These are phyloP conservation scores for Trypoxylon attenuatum DNA, from an alignment of 2,888 invertebrate genomes.

Conservation along the genomic window DNA sequence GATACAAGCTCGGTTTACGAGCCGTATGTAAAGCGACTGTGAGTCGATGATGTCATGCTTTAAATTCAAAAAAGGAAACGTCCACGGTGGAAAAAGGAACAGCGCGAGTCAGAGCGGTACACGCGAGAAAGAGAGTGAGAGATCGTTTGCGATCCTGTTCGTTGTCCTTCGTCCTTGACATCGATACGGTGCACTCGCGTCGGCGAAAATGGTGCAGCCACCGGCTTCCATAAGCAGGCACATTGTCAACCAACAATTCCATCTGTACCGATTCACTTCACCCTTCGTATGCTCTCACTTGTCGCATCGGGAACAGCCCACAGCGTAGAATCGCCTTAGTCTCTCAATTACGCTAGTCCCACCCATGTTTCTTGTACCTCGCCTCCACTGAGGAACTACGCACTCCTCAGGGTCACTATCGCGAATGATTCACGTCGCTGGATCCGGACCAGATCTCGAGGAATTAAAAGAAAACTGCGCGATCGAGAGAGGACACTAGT, in stretches of 20 bases:
- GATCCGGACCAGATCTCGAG: too few species aligned
- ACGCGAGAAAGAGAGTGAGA: neutral
- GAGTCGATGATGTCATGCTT: constrained; percentile 58
- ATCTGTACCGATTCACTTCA: neutral
- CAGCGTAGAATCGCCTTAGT: neutral
- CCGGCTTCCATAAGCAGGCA: constrained; percentile 37
- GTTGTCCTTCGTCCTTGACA: constrained; percentile 52
- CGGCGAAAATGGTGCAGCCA: constrained; percentile 40
- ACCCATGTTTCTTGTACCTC: neutral
- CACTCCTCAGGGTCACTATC: too few species aligned
- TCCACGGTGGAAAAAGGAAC: constrained; percentile 35
- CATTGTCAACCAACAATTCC: constrained; percentile 36
- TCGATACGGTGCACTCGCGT: constrained; percentile 35
- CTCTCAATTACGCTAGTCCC: too few species aligned
- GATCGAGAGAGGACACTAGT: too few species aligned
- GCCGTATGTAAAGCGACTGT: constrained; percentile 32
- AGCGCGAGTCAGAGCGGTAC: neutral
- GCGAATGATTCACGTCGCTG: too few species aligned
- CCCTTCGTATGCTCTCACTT: neutral
- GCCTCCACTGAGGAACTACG: too few species aligned
- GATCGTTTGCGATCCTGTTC: constrained; percentile 5
- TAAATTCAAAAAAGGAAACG: constrained; percentile 62
- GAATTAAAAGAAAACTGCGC: too few species aligned
- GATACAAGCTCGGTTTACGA: too few species aligned
- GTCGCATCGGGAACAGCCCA: too few species aligned